A percentile compares a stretch with the other conserved stretches of the same genome.
These are phyloP conservation scores for Smutsia temminckii DNA, from an alignment of 2,797 vertebrate species.

Conservation along the genomic window DNA sequence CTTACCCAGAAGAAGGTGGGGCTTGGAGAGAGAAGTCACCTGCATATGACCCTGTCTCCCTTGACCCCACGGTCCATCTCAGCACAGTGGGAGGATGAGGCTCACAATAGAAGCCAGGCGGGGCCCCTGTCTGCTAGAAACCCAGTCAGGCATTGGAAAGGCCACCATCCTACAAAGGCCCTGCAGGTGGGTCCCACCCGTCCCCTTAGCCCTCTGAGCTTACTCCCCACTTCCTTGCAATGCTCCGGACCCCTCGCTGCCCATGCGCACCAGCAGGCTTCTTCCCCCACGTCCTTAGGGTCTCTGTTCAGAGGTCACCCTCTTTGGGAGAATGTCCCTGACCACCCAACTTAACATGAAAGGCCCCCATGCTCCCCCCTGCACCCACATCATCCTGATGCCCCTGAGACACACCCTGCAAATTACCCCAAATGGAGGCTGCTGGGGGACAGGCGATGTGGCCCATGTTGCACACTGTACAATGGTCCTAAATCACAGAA, in stretches of 20 bases:
- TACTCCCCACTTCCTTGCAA: accelerated
- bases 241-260: accelerated
- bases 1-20: not conserved
- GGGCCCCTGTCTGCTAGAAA: not conserved
- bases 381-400: accelerated
- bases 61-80: not conserved
- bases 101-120: not conserved
- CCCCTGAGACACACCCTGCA: not conserved
- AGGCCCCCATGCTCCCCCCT: accelerated
- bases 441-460: accelerated
- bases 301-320: not conserved
- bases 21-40: not conserved
- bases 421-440: accelerated
- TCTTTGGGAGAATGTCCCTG: not conserved
- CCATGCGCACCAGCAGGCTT: accelerated
- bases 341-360: accelerated
- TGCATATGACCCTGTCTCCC: not conserved
- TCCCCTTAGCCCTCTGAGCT: accelerated
- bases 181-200: accelerated
- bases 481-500: accelerated
- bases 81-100: accelerated
- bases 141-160: not conserved
- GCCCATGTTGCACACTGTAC: not conserved
- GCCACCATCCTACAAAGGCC: not conserved
- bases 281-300: not conserved